Base-by-base conservation (phyloP, 53 echinoderm and acorn worm genomes). In the Echinarachnius parma region DNA sequence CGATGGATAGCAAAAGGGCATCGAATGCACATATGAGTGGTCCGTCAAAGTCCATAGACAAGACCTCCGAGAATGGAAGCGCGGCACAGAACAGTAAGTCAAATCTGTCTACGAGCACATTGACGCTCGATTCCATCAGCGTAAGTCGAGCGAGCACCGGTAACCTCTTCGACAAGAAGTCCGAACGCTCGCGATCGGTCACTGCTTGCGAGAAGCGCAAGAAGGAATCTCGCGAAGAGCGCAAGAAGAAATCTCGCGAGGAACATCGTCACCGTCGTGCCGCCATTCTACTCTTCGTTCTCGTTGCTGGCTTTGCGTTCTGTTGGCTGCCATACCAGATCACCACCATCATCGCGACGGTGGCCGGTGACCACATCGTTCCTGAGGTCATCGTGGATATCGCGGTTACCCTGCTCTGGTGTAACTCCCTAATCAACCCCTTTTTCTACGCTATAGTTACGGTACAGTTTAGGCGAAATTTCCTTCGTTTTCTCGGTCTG, bases 401-500 rank as follows among this genome's bases (percentile, higher is more conserved):
- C 10, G 76, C 83, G 31, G 86, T 66, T 26, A 68, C 82, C 35
- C 53, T 86, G 3, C 67, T 90, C 18, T 91, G 91, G 91, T 86
- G 86, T 33, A 90, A 86, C 71, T 90, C 91, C 8, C 86, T 86
- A 15, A 65, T 86, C 14, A 90, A 90, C 28, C 91, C 91, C 8
- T 82, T 82, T 45, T 76, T 90, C 16, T 90, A 90, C 70, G 91
- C 91, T 10, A 24, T 86, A 4, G 67, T 82, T 1, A 79, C 64
- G 9, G 64, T 68, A 10, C 61, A 62, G 10, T 86, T 86, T 48
- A 66, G 86, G 46, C 35, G 66, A 19, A 90, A 90, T 48, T 90
- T 90, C 48, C 35, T 66, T 29, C 65, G 78, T 8, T 66, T 78
- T 28, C 48, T 86, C 48, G 64, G 84, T 22, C 71, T 81, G 71